Evolutionary conservation across 1,140 invertebrate genomes (phyloP).

Genomic region (Pachyrhynchus sulphureomaculatus): DNA sequence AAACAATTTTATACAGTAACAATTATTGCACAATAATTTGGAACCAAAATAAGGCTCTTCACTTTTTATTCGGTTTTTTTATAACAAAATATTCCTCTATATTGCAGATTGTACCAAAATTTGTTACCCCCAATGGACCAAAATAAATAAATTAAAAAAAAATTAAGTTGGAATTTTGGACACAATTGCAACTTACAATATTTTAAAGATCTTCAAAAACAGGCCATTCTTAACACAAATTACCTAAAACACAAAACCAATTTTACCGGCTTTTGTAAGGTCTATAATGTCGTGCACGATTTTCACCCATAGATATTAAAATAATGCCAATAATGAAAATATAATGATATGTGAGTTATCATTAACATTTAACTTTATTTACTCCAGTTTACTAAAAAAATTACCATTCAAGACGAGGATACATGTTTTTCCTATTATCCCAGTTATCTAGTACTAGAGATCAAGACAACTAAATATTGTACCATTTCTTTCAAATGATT

Average conservation of each 20-base stretch:
- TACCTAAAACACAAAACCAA: neutral
- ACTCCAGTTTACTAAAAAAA: too few species aligned
- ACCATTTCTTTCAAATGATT: too few species aligned
- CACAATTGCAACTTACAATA: neutral
- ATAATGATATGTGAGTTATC: too few species aligned
- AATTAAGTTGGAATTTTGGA: slow-evolving; percentile 7
- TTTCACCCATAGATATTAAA: too few species aligned
- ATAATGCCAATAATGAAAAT: too few species aligned
- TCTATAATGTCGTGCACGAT: too few species aligned
- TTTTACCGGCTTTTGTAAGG: neutral
- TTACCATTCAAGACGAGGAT: too few species aligned
- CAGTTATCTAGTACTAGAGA: too few species aligned
- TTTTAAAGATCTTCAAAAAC: neutral
- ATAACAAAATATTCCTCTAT: slow-evolving; percentile 28
- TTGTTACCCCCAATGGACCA: slow-evolving; percentile 19
- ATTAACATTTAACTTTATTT: too few species aligned
- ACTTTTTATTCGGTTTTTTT: slow-evolving; percentile 20
- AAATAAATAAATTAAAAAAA: neutral
- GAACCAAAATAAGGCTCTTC: slow-evolving; percentile 5
- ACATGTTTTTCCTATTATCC: too few species aligned
- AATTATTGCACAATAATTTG: slow-evolving; percentile 17
- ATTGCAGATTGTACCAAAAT: slow-evolving; percentile 13
- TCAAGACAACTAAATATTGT: too few species aligned
- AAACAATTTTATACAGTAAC: too few species aligned
- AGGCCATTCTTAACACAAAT: neutral